These are phyloP conservation scores for Lasiurus cinereus DNA, from an alignment of 2,113 vertebrate genomes.

Conservation along the genomic window DNA sequence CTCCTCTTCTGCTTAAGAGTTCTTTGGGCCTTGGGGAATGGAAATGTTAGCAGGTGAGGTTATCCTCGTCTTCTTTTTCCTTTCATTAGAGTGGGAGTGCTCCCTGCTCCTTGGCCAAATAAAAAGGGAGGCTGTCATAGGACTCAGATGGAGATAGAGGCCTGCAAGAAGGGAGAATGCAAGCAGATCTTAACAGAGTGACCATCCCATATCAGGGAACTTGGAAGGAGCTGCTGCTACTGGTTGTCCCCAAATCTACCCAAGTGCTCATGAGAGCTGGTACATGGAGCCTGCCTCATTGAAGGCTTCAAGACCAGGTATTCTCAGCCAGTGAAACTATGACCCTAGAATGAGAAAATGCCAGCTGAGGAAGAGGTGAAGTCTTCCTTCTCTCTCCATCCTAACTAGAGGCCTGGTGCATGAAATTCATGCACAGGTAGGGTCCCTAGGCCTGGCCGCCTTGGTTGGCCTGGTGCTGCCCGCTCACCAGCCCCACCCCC, in stretches of 20 bases:
- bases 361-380: neutral
- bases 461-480: too few species aligned
- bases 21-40: neutral
- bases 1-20: neutral
- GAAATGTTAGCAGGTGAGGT: neutral
- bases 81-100: neutral
- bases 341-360: neutral
- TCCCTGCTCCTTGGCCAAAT: neutral
- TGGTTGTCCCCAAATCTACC: neutral
- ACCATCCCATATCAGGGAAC: neutral
- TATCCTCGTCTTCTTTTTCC: neutral
- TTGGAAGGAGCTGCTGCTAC: neutral
- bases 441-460: too few species aligned
- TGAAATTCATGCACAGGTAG: too few species aligned
- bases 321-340: neutral
- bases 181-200: neutral
- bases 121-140: neutral
- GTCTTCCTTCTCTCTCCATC: neutral
- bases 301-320: neutral
- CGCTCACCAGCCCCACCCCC: too few species aligned
- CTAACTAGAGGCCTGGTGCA: too few species aligned
- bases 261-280: neutral
- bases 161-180: neutral
- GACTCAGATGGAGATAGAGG: neutral
- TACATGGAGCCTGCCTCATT: neutral